These are phyloP conservation scores for Cyprinodon variegatus DNA, from an alignment of 2,113 vertebrate species.

Conservation along the genomic window DNA sequence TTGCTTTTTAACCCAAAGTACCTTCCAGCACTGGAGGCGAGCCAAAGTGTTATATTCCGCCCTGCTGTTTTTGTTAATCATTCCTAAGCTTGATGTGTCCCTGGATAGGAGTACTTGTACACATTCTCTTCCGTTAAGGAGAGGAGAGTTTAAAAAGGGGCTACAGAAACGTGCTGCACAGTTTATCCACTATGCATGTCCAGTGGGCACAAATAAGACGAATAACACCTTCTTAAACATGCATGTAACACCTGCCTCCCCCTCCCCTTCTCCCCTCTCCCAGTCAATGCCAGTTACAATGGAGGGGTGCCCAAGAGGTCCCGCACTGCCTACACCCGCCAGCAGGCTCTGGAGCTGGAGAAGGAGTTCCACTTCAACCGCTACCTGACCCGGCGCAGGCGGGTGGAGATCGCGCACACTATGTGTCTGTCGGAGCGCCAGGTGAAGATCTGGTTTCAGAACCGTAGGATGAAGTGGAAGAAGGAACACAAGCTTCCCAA, in stretches of 20 bases:
- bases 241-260: conserved; percentile 87
- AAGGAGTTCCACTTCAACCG: conserved; percentile 99
- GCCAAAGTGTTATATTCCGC: conserved; percentile 83
- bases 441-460: conserved; percentile 99
- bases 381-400: conserved; percentile 96
- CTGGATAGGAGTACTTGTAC: conserved; percentile 78
- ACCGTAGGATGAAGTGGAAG: conserved; percentile 99
- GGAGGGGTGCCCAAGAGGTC: conserved; percentile 98
- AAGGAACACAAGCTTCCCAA: conserved; percentile 99
- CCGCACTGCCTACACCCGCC: conserved; percentile 98
- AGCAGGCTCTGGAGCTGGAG: conserved; percentile 98
- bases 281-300: conserved; percentile 93
- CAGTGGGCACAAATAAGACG: conserved; percentile 39
- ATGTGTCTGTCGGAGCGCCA: conserved; percentile 98
- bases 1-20: conserved; percentile 88
- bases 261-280: conserved; percentile 59
- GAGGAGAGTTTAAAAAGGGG: conserved; percentile 27
- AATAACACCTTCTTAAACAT: conserved; percentile 42
- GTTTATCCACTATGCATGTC: conserved; percentile 25
- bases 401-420: conserved; percentile 97
- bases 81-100: conserved; percentile 81
- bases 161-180: conserved; percentile 12
- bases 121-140: conserved; percentile 74
- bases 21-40: conserved; percentile 77
- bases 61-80: conserved; percentile 82